These are phyloP conservation scores for Drosophila suboccidentalis DNA, from an alignment of 2,888 invertebrate species.

Conservation along the genomic window DNA sequence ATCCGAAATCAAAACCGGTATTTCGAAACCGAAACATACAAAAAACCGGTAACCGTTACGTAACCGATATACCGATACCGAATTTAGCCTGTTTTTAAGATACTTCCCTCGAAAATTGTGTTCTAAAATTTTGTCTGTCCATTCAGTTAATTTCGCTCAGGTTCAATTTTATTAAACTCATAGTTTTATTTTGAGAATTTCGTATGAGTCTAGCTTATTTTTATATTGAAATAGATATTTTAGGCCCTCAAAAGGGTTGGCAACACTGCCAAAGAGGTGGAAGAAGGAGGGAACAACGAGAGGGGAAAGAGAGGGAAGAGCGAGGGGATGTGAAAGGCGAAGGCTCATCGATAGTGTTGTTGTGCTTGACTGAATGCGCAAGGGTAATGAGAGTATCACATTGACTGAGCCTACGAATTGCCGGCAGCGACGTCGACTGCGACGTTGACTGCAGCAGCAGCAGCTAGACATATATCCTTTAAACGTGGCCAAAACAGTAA, in stretches of 20 bases:
- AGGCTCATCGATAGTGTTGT: conserved; percentile 48
- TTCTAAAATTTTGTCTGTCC: too few species aligned
- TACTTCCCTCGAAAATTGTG: too few species aligned
- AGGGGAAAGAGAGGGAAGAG: too few species aligned
- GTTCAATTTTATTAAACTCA: too few species aligned
- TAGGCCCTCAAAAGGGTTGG: background rate
- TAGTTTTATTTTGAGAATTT: too few species aligned
- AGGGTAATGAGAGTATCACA: conserved; percentile 55
- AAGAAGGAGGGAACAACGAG: background rate
- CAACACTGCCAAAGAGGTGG: background rate
- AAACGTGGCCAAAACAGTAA: conserved; percentile 6
- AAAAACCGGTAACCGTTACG: too few species aligned
- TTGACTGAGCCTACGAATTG: background rate
- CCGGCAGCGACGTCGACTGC: conserved; percentile 7
- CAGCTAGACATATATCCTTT: background rate
- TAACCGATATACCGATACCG: too few species aligned
- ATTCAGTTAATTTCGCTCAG: too few species aligned
- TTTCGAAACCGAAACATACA: too few species aligned
- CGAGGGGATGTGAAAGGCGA: background rate
- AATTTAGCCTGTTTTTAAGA: too few species aligned
- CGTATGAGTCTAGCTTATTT: background rate
- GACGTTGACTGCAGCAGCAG: conserved; percentile 11
- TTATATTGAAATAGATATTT: background rate
- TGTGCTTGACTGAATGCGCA: conserved; percentile 82
- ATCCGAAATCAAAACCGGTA: too few species aligned